Evolutionary conservation across 2,888 invertebrate species (phyloP), one percentile per base, ranked within the genome.

Genomic region (Microchrysa polita): DNA sequence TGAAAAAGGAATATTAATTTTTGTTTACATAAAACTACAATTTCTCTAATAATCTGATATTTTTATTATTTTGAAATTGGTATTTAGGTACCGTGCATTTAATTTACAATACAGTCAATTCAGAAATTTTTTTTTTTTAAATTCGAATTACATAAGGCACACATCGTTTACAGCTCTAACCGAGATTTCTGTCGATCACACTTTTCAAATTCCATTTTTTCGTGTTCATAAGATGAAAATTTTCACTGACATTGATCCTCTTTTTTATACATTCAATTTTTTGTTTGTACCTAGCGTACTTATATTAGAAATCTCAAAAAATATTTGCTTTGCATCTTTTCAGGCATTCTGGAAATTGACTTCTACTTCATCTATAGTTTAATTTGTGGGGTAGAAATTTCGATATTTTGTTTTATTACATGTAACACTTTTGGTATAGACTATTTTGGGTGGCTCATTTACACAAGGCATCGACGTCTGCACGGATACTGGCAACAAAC

Each of bases 401-500:
- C 22, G 14, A 57, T 20, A 57, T 7, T 48, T 48, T 48, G 2
- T 61, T 34, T 27, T 40, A 16, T 27, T n/a, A 55, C n/a, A 16
- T 14, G 1, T 20, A 12, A 20, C 10, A 22, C 55, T 7, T 55
- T 10, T 1, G 18, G 9, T 53, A 1, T 5, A 5, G 53, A 18
- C 9, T 53, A 5, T 1, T 53, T 10, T n/a, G n/a, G n/a, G n/a
- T n/a, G n/a, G n/a, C 12, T 9, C 7, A 23, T n/a, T 67, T 67
- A 67, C 27, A 53, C 53, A 2, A 53, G 4, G n/a, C 1, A 57
- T 42, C 55, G 7, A 14, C 55, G 55, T 14, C 69, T 27, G 20
- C 69, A 69, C 12, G 55, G 57, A 74, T 74, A 75, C n/a, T 76
- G 76, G 74, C 81, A 83, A 77, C 84, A 82, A 40, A 83, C 80